phyloP scores from a whole-genome alignment of 2,797 vertebrate genomes.

The Enteromius treurensis region DNA sequence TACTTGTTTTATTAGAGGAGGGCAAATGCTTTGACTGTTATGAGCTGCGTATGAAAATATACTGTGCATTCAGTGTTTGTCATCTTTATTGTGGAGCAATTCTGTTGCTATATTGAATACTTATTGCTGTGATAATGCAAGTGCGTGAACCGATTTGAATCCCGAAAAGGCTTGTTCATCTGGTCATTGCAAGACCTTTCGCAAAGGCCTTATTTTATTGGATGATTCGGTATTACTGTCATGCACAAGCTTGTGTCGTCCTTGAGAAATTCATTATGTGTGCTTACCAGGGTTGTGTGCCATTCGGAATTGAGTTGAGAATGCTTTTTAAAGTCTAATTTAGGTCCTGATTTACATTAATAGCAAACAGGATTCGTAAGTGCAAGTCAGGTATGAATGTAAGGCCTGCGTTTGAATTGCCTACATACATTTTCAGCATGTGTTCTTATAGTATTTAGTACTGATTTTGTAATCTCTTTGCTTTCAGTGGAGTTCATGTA shows the following conservation, averaged over 20 bases:
- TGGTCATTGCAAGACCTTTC: neutral
- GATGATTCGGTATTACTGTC: neutral
- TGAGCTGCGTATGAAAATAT: constrained; percentile 14
- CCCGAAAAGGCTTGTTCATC: neutral
- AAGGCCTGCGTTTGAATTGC: neutral
- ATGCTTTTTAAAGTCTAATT: neutral
- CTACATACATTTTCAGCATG: neutral
- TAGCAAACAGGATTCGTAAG: neutral
- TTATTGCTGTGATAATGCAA: neutral
- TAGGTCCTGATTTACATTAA: neutral
- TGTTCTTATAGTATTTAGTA: constrained; percentile 4
- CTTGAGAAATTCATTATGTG: neutral
- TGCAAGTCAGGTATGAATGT: neutral
- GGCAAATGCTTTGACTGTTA: constrained; percentile 10
- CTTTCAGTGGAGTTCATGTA: constrained; percentile 86
- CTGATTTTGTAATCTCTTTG: constrained; percentile 41
- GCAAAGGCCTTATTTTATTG: neutral
- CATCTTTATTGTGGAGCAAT: neutral
- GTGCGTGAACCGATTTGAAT: neutral
- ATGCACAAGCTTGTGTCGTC: neutral
- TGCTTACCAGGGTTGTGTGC: neutral
- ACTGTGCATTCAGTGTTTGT: neutral
- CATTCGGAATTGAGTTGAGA: neutral
- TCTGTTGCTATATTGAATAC: neutral
- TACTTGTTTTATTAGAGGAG: constrained; percentile 28